Evolutionary conservation across 2,888 invertebrate species (phyloP).

Genomic region (Perdita meconis): DNA sequence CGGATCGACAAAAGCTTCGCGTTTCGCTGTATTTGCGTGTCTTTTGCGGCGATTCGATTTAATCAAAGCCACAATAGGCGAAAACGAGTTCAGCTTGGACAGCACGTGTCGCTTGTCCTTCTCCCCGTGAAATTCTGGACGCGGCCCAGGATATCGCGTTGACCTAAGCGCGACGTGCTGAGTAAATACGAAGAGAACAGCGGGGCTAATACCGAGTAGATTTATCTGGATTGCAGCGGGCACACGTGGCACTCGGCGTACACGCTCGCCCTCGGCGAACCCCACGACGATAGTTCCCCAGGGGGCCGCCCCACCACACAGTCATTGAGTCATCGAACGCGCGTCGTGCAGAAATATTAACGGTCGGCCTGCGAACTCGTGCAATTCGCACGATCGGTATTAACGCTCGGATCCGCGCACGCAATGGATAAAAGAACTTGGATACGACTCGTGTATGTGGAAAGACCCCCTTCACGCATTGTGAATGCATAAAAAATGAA

Average conservation of each 20-base stretch:
- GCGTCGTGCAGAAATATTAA: conserved; percentile 49
- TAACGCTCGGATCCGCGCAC: neutral
- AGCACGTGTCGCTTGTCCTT: conserved; percentile 2
- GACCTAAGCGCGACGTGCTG: conserved; percentile 2
- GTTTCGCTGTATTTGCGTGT: neutral
- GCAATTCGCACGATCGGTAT: conserved; percentile 35
- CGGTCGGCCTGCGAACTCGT: conserved; percentile 10
- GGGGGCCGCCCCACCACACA: conserved; percentile 41
- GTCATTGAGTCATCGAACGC: conserved; percentile 66
- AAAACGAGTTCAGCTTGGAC: neutral
- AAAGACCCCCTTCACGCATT: neutral
- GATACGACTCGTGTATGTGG: neutral
- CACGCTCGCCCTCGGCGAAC: conserved; percentile 28
- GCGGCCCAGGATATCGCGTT: conserved; percentile 1
- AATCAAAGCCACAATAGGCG: too few relatives aligned
- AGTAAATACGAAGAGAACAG: conserved; percentile 32
- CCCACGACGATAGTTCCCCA: conserved; percentile 49
- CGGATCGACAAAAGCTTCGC: neutral
- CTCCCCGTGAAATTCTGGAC: neutral
- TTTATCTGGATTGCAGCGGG: conserved; percentile 53
- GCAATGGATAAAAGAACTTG: conserved; percentile 5
- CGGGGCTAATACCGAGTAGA: conserved; percentile 47
- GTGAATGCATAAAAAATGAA: neutral
- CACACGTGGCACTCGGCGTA: conserved; percentile 52
- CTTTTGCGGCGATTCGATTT: neutral